phyloP scores from a whole-genome alignment of 2,113 vertebrate species.

The Notechis scutatus region DNA sequence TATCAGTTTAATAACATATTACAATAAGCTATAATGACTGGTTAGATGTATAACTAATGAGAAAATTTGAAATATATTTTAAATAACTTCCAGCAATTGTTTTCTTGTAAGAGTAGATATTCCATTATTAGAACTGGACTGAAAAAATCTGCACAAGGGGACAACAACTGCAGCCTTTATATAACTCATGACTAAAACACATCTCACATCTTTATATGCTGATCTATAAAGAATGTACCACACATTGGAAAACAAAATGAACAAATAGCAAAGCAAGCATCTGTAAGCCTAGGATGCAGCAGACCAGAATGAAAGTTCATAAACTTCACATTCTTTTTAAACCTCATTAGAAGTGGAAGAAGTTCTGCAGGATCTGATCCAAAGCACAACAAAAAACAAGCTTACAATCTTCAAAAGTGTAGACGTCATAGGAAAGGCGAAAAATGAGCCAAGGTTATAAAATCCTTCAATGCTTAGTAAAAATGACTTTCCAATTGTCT shows the following conservation, averaged over 20 bases:
- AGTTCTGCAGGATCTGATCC: not conserved
- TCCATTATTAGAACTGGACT: not conserved
- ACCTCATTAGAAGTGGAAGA: not conserved
- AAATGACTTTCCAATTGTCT: constrained; percentile 55
- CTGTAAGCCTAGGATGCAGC: not conserved
- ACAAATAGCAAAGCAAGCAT: not conserved
- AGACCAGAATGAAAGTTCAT: not conserved
- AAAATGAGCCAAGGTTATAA: constrained; percentile 54
- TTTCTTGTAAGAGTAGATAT: not conserved
- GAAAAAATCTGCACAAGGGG: not conserved
- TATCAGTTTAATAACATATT: not conserved
- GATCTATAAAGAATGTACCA: not conserved
- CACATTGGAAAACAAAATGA: not conserved
- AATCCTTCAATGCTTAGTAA: constrained; percentile 49
- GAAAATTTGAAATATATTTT: not conserved
- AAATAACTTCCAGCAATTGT: not conserved
- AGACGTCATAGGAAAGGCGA: constrained; percentile 35
- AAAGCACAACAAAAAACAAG: constrained; percentile 26
- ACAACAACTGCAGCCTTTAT: not conserved
- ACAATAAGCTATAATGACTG: not conserved
- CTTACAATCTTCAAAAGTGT: constrained; percentile 51
- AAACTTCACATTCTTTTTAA: not conserved
- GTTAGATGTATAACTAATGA: not conserved
- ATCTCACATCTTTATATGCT: not conserved
- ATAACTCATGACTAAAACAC: fast-evolving